phyloP scores from a whole-genome alignment of 2,113 vertebrate species.

The Oncorhynchus mykiss region DNA sequence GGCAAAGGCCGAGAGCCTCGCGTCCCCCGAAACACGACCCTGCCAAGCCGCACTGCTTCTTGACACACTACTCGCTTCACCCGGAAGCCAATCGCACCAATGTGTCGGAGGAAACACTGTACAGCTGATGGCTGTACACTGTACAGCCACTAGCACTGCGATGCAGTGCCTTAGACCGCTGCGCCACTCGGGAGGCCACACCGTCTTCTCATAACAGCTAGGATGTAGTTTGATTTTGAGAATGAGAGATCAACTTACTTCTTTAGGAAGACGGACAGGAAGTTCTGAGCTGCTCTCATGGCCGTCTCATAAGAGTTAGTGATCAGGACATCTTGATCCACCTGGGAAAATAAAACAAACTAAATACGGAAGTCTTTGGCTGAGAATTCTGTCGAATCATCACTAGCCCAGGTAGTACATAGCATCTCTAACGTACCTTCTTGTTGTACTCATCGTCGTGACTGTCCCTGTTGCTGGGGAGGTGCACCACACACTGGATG shows the following conservation, averaged over 20 bases:
- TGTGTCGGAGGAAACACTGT: no score
- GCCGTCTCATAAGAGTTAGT: conserved; percentile 98
- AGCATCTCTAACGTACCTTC: conserved; percentile 75
- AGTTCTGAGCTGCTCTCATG: conserved; percentile 98
- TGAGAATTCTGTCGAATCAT: background rate
- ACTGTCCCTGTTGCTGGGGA: conserved; percentile 85
- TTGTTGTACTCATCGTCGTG: conserved; percentile 85
- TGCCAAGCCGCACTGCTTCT: no score
- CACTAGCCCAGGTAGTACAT: background rate
- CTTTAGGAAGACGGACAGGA: conserved; percentile 98
- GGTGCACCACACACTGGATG: conserved; percentile 97
- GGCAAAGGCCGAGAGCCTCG: no score
- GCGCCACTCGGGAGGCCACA: no score
- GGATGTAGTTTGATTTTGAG: no score
- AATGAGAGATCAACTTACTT: conserved; percentile 79
- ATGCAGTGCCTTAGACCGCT: no score
- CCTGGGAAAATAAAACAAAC: conserved; percentile 65
- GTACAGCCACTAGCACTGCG: no score
- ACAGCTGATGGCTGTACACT: no score
- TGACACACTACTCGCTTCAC: no score
- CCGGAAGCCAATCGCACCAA: no score
- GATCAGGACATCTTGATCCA: conserved; percentile 96
- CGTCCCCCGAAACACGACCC: no score
- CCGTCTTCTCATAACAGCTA: no score
- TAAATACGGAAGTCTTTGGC: background rate